phyloP scores from a whole-genome alignment of 2,113 vertebrate species.

The Limnothrissa miodon region DNA sequence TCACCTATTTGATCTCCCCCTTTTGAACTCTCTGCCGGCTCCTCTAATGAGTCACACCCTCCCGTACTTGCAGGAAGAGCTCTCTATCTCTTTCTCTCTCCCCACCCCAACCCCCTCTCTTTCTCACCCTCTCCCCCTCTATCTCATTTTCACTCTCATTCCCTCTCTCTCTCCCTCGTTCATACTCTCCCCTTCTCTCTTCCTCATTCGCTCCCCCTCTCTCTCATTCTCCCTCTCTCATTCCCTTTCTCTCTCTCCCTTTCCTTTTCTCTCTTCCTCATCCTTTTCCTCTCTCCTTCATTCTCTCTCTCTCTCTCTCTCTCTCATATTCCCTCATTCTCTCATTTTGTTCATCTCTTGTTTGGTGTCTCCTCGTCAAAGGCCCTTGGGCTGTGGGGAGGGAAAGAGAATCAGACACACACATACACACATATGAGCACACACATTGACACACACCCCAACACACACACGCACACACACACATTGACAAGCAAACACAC shows the following conservation, averaged over 20 bases:
- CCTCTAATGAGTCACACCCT: slow-evolving; percentile 23
- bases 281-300: too few relatives aligned
- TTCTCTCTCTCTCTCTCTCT: too few relatives aligned
- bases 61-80: not conserved
- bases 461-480: not conserved
- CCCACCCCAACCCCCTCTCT: too few relatives aligned
- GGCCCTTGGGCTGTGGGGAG: not conserved
- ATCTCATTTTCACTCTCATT: too few relatives aligned
- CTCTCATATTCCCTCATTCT: too few relatives aligned
- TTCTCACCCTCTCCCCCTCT: too few relatives aligned
- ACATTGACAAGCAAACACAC: not conserved
- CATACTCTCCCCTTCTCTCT: too few relatives aligned
- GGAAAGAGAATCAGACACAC: not conserved
- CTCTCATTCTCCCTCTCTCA: too few relatives aligned
- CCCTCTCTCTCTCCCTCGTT: too few relatives aligned
- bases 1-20: not conserved
- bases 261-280: too few relatives aligned
- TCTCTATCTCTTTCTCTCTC: not conserved
- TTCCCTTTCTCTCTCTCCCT: too few relatives aligned
- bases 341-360: slow-evolving; percentile 3
- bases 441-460: not conserved
- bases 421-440: not conserved
- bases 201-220: too few relatives aligned
- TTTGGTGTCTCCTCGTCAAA: slow-evolving; percentile 20
- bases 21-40: not conserved